Evolutionary conservation across 53 echinoderm and acorn worm genomes (phyloP).

Genomic region (Astropecten irregularis): DNA sequence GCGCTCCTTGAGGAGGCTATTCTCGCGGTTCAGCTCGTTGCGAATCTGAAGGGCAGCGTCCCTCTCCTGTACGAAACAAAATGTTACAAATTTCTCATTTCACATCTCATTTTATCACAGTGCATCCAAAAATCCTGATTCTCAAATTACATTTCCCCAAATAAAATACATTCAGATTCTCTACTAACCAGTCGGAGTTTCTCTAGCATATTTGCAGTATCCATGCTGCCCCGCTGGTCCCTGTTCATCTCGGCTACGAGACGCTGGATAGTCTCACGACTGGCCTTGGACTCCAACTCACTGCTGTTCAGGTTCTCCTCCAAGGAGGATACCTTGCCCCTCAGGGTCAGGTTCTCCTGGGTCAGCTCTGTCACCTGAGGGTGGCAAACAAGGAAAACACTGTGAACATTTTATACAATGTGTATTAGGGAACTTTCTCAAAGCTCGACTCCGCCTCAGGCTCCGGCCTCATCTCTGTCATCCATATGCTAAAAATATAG

Average conservation of each 20-base stretch:
- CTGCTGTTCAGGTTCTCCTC: conserved; percentile 71
- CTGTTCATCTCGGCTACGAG: conserved; percentile 88
- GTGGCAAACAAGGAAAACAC: background rate
- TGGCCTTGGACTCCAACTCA: conserved; percentile 93
- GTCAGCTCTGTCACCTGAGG: conserved; percentile 71
- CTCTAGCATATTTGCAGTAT: conserved; percentile 69
- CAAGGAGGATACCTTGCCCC: conserved; percentile 83
- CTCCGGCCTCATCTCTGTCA: no score
- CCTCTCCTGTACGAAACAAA: conserved; percentile 72
- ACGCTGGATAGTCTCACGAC: conserved; percentile 92
- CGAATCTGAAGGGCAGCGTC: conserved; percentile 68
- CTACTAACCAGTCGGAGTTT: conserved; percentile 83
- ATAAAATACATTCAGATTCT: no score
- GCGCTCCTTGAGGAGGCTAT: conserved; percentile 76
- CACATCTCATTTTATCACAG: no score
- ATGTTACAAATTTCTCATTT: no score
- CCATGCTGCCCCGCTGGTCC: conserved; percentile 80
- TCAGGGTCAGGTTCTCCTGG: conserved; percentile 85
- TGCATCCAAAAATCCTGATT: no score
- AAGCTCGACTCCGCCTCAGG: no score
- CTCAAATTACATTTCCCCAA: no score
- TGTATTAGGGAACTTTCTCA: no score
- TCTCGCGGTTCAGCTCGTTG: conserved; percentile 81
- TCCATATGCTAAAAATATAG: no score
- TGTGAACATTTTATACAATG: background rate